These are phyloP conservation scores for Drosophila busckii DNA, from an alignment of 1,140 invertebrate genomes.

Conservation along the genomic window DNA sequence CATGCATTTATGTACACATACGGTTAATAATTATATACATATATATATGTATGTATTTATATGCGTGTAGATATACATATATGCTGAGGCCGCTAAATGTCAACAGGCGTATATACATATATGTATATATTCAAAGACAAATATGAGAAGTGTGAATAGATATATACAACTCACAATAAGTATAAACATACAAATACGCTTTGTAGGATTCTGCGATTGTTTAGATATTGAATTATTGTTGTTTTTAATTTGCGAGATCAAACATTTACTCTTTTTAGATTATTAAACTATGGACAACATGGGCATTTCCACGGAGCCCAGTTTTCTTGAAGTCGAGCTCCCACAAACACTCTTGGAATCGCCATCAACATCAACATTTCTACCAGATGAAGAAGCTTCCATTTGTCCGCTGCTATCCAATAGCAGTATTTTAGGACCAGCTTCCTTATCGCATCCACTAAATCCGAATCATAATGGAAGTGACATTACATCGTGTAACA, in stretches of 20 bases:
- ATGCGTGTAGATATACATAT: too few species aligned
- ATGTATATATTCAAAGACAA: too few species aligned
- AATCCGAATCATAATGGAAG: conserved; percentile 65
- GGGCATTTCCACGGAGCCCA: conserved; percentile 59
- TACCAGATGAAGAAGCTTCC: conserved; percentile 81
- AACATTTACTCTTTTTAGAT: background rate
- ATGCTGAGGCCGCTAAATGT: too few species aligned
- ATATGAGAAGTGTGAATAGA: too few species aligned
- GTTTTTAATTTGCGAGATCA: too few species aligned
- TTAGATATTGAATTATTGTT: too few species aligned
- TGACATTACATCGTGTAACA: conserved; percentile 63
- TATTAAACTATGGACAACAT: conserved; percentile 30
- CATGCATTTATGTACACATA: background rate
- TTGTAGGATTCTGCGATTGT: too few species aligned
- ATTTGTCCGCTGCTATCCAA: conserved; percentile 80
- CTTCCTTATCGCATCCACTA: conserved; percentile 80
- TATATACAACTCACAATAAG: too few species aligned
- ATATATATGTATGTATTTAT: conserved; percentile 2
- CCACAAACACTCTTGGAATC: conserved; percentile 55
- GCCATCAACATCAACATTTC: conserved; percentile 71
- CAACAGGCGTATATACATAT: too few species aligned
- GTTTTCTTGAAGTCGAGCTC: conserved; percentile 60
- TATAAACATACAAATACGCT: too few species aligned
- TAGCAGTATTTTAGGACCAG: conserved; percentile 79
- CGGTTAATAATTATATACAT: conserved; percentile 1